phyloP scores from a whole-genome alignment of 2,113 vertebrate genomes.

The Ctenodactylus gundi region DNA sequence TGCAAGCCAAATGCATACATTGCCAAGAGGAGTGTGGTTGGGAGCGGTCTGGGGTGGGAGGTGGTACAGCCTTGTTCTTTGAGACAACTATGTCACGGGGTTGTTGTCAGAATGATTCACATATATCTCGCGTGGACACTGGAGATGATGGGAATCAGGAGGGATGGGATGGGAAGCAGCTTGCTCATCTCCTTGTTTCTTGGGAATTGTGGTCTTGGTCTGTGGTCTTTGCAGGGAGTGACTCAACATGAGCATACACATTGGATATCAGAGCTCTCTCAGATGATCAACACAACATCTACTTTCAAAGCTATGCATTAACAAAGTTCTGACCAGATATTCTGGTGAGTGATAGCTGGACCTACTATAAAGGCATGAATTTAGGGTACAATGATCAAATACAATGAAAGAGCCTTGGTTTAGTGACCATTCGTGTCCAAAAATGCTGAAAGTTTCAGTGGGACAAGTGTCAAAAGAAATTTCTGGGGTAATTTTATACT shows the following conservation, averaged over 20 bases:
- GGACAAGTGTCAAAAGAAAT: neutral
- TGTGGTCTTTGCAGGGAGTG: neutral
- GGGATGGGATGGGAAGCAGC: neutral
- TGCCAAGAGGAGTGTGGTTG: constrained; percentile 26
- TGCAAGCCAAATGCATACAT: constrained; percentile 39
- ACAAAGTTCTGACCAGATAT: neutral
- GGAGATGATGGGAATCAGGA: neutral
- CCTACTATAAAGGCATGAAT: neutral
- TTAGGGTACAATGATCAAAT: neutral
- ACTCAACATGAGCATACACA: neutral
- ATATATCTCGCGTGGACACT: neutral
- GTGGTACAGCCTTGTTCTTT: neutral
- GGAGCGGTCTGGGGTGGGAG: neutral
- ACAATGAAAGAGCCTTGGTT: neutral
- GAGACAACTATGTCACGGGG: constrained; percentile 4
- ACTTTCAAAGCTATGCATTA: neutral
- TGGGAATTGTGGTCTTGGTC: neutral
- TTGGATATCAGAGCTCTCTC: neutral
- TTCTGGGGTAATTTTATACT: neutral
- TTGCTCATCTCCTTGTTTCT: neutral
- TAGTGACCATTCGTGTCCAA: neutral
- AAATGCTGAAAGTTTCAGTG: neutral
- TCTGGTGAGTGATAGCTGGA: neutral
- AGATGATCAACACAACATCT: neutral
- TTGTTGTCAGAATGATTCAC: constrained; percentile 58